phyloP scores from a whole-genome alignment of 2,113 vertebrate species.

The Poecile atricapillus region DNA sequence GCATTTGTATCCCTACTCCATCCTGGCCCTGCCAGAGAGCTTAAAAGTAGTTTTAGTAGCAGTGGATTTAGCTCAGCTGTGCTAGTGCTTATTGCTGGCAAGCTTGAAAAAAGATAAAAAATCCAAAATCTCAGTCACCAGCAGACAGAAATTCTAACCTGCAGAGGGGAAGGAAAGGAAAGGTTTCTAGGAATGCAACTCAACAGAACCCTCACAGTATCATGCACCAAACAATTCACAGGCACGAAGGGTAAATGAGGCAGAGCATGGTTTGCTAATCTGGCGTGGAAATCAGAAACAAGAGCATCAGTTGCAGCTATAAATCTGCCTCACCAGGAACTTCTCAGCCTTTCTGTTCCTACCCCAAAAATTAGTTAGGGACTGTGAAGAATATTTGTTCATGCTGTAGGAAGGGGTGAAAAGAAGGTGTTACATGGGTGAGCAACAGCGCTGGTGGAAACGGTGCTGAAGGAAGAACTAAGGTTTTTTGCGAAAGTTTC shows the following conservation, averaged over 20 bases:
- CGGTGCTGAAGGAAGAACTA: not conserved
- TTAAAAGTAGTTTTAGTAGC: not conserved
- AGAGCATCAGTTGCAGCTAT: not conserved
- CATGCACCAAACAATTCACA: not conserved
- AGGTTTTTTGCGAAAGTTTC: not conserved
- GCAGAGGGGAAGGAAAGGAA: not conserved
- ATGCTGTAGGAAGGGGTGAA: not conserved
- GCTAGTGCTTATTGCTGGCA: not conserved
- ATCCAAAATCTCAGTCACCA: not conserved
- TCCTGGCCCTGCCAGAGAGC: not conserved
- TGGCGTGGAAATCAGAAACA: not conserved
- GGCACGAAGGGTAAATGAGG: not conserved
- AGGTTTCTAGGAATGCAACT: not conserved
- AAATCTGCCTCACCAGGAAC: not conserved
- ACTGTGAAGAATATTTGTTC: not conserved
- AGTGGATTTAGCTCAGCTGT: not conserved
- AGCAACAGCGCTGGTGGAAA: not conserved
- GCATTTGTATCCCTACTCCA: not conserved
- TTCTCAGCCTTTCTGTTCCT: conserved; percentile 7
- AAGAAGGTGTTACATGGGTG: not conserved
- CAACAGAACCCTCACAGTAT: not conserved
- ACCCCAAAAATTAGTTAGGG: not conserved
- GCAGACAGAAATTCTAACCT: not conserved
- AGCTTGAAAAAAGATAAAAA: not conserved
- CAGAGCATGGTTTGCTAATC: not conserved